Evolutionary conservation across 37 sponge, comb jelly and placozoan genomes (phyloP), one percentile per base, ranked within the genome.

Genomic region (Halichondria panicea): DNA sequence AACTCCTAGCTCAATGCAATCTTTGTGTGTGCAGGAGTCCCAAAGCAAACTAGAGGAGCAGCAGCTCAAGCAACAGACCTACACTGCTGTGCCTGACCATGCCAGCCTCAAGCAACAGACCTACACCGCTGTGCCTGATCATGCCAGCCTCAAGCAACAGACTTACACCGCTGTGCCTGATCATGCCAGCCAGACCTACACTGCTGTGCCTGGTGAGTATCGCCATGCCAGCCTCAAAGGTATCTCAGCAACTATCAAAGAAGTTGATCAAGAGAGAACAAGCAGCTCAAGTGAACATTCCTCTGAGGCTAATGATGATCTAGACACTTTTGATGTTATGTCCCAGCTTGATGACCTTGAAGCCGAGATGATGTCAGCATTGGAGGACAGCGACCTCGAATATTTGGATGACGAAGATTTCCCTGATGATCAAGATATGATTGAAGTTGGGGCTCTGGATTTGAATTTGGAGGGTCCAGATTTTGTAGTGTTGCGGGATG

Each of bases 281-380:
- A 5, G 61, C 37, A 28, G 36, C 34, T 21, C 74, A 43, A 34
- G 71, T 33, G 7, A 18, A 13, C 50, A 9, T 13, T 13, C 50
- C 9, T 48, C 50, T 48, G 33, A 9, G 12, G 7, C 46, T 34
- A 39, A 54, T 15, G 31, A 13, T 52, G 56, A 6, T 55, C 55
- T 9, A 24, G 22, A 21, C 27, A 12, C 19, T 3, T 56, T 25
- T 43, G 72, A 81, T 8, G 28, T 81, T 1, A 32, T 81, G 48
- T 40, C 72, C 1, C 71, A 81, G 19, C 54, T 81, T 12, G 81
- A 70, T 27, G 66, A 71, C 4, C 53, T 81, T 21, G 81, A 81
- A 33, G 72, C 81, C 1, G 72, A 81, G 31, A 61, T 81, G 9
- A 44, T 44, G 73, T 34, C 46, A 19, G 48, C 63, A 4, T 41